These are phyloP conservation scores for Passer domesticus DNA, from an alignment of 2,113 vertebrate genomes.

Conservation along the genomic window DNA sequence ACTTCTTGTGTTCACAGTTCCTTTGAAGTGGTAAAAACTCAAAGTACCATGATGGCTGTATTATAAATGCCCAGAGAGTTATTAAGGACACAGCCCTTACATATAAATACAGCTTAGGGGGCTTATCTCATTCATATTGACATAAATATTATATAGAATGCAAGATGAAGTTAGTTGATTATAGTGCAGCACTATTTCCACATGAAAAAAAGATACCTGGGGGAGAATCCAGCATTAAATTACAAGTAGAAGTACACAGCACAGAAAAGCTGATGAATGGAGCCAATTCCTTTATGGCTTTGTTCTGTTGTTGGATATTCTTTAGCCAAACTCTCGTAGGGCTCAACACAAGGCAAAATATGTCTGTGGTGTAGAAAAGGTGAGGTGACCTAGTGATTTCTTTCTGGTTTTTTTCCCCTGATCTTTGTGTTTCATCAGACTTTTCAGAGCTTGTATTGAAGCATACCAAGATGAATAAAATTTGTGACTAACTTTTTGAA, in stretches of 20 bases:
- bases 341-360: background rate
- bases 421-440: background rate
- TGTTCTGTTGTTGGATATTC: background rate
- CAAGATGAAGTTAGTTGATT: background rate
- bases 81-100: background rate
- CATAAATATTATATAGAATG: background rate
- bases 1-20: background rate
- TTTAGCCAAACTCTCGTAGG: fast-evolving
- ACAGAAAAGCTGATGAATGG: background rate
- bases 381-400: background rate
- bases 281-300: background rate
- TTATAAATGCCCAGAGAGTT: background rate
- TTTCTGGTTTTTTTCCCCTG: background rate
- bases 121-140: fast-evolving
- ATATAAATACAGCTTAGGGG: background rate
- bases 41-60: background rate
- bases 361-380: background rate
- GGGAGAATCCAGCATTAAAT: background rate
- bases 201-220: background rate
- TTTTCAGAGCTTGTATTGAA: background rate
- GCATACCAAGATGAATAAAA: background rate
- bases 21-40: background rate
- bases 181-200: background rate
- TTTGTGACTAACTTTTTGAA: background rate
- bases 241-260: background rate